phyloP scores from a whole-genome alignment of 2,113 vertebrate genomes.

The Podilymbus podiceps region DNA sequence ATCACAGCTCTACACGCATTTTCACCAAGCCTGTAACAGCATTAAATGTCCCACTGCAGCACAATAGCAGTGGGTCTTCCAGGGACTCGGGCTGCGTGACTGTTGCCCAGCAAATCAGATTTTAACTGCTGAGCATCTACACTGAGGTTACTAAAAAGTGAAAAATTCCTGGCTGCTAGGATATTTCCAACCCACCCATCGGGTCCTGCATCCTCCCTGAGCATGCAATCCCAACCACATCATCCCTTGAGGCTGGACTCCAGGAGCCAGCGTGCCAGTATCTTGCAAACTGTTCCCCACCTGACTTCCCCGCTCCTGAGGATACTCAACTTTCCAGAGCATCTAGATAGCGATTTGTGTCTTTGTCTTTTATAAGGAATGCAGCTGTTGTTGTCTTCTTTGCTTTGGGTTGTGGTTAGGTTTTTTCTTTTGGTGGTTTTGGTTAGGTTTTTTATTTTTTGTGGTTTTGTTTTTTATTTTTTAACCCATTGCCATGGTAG shows the following conservation, averaged over 20 bases:
- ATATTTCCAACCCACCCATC: not conserved
- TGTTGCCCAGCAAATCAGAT: not conserved
- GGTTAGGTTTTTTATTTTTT: not conserved
- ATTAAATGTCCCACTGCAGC: not conserved
- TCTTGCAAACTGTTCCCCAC: not conserved
- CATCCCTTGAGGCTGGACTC: not conserved
- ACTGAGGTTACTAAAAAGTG: not conserved
- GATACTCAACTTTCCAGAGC: not conserved
- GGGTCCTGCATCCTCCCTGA: not conserved
- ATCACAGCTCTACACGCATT: rapidly evolving
- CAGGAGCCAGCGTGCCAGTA: not conserved
- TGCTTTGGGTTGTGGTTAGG: not conserved
- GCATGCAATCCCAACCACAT: not conserved
- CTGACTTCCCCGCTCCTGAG: not conserved
- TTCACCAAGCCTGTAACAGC: not conserved
- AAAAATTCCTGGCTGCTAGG: not conserved
- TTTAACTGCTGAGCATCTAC: not conserved
- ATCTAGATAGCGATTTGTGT: not conserved
- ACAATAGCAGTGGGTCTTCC: not conserved
- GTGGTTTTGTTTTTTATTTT: not conserved
- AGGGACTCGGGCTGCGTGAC: not conserved
- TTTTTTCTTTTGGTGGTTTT: too few relatives aligned
- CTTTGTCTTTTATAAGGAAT: not conserved
- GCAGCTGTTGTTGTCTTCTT: not conserved
- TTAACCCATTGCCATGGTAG: not conserved